Base-by-base conservation (phyloP, 2,113 vertebrate species). In the Chroicocephalus ridibundus region DNA sequence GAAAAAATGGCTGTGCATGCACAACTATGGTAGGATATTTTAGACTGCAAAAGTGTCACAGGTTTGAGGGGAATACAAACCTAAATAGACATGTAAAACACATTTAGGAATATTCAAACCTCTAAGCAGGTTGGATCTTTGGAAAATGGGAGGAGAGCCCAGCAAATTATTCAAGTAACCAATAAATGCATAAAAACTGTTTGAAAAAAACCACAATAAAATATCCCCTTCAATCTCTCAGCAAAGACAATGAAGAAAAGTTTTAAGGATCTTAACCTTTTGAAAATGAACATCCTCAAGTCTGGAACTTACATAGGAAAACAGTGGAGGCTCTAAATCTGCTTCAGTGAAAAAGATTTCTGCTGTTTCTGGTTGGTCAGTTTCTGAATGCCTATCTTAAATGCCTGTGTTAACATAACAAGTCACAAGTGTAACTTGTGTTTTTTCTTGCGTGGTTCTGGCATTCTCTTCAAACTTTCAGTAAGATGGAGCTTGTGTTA, bases 301-400 rank as follows among this genome's bases (percentile, higher is more conserved):
- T 60, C 22, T 19, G 55, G 27, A 70, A 64, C 2, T 44, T 62
- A 21, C 4, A 51, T 2, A 22, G 5, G 15, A 42, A 80, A 91
- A 60, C 4, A 60, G 3, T 0, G 2, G 17, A 64, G 2, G 10
- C 1, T 58, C 10, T 86, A 24, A 68, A 46, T 46, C 15, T 24
- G 4, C 11, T 54, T 11, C 14, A 51, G 9, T 60, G 29, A 42
- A 71, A 61, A 61, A 36, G 13, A 34, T 34, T 77, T 76, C 17
- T 42, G 9, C 4, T 81, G 46, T 38, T 86, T 91, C 24, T 80
- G 9, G 4, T 74, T 36, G 5, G 4, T 32, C 24, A 64, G 21
- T 22, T 20, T 77, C 11, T 64, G 72, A 61, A 44, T 26, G 16
- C 11, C 10, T 47, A 9, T 10, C 5, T 40, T 72, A 69, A 58